Conservation (phyloP, 2,113 vertebrate species). For the Sinocyclocheilus anshuiensis region DNA sequence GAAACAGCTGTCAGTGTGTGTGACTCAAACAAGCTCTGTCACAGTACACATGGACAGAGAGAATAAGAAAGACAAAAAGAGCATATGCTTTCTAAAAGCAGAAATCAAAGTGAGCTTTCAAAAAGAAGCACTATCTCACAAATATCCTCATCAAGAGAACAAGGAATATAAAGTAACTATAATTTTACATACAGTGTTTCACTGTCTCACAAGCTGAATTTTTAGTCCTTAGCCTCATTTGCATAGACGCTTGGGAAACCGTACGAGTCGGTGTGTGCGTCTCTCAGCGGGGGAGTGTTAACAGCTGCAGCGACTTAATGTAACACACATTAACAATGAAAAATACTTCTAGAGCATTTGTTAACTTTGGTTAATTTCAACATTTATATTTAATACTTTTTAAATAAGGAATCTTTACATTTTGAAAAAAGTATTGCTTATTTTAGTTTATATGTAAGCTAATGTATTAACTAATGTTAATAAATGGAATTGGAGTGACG, state of each 20-base stretch:
- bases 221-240: neutral
- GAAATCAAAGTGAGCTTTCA: neutral
- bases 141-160: neutral
- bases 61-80: neutral
- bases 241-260: neutral
- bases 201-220: neutral
- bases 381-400: no score
- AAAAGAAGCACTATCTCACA: neutral
- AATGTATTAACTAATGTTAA: neutral
- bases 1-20: neutral
- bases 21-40: neutral
- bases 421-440: neutral
- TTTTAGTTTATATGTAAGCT: neutral
- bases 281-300: neutral
- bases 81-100: neutral
- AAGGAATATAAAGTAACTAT: neutral
- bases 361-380: neutral
- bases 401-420: no score
- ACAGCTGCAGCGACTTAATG: neutral
- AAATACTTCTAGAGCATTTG: neutral
- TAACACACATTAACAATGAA: neutral
- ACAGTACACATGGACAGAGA: neutral
- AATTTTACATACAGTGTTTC: neutral
- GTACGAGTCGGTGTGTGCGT: neutral
- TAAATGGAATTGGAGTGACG: neutral